phyloP scores from a whole-genome alignment of 2,797 vertebrate genomes.

The Brotula barbata region DNA sequence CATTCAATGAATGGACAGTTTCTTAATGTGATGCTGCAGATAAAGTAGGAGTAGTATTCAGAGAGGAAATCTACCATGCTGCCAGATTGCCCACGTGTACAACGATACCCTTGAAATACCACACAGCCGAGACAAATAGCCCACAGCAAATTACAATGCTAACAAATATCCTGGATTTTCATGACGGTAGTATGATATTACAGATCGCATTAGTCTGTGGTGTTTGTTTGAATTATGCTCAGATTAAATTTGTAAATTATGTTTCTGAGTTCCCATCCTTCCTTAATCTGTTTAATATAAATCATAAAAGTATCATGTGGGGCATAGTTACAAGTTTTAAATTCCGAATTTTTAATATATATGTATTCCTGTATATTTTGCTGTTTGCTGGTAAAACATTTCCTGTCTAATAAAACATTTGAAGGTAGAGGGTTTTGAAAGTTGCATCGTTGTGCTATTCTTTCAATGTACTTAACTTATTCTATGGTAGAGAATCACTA shows the following conservation, averaged over 20 bases:
- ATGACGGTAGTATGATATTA: too few species aligned
- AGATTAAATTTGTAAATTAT: not conserved
- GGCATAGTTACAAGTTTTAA: too few species aligned
- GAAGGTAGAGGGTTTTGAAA: too few species aligned
- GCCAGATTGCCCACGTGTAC: constrained; percentile 59
- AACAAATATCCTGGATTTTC: too few species aligned
- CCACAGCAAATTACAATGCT: constrained; percentile 8
- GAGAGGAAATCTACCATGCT: constrained; percentile 63
- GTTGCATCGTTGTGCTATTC: too few species aligned
- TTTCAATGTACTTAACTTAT: not conserved
- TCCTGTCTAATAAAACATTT: too few species aligned
- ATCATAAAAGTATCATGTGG: too few species aligned
- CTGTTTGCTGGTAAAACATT: too few species aligned
- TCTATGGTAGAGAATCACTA: not conserved
- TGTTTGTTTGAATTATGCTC: not conserved
- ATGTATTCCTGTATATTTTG: too few species aligned
- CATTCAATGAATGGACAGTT: constrained; percentile 72
- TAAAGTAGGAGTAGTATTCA: constrained; percentile 63
- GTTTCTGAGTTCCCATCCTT: not conserved
- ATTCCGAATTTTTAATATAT: too few species aligned
- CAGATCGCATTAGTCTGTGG: not conserved
- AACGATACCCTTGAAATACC: constrained; percentile 71
- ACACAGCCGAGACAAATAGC: constrained; percentile 45
- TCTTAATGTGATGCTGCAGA: constrained; percentile 75
- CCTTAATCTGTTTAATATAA: not conserved